Conservation (phyloP, 2,797 vertebrate species). For the Setipinna tenuifilis region DNA sequence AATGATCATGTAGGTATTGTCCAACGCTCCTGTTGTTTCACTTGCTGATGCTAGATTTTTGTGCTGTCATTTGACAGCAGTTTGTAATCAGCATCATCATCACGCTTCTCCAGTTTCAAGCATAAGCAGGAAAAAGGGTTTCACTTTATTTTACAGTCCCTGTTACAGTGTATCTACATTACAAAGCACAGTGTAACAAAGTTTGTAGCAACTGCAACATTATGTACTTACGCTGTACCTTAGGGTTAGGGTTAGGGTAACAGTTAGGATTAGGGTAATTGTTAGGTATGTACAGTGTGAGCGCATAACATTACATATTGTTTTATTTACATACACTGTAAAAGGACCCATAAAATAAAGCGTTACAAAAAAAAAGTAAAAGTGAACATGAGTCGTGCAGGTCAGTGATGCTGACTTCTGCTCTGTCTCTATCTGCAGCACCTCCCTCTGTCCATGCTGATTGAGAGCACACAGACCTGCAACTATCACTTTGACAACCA, state of each 20-base stretch:
- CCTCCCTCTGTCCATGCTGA: slow-evolving; percentile 79
- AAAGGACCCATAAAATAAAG: no score
- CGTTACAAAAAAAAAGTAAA: neutral
- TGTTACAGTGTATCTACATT: no score
- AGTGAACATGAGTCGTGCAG: neutral
- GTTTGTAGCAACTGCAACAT: no score
- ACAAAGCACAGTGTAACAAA: no score
- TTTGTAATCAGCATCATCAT: neutral
- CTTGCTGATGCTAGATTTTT: neutral
- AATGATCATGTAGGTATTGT: neutral
- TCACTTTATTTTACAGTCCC: no score
- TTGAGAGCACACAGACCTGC: slow-evolving; percentile 87
- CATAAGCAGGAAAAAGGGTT: neutral
- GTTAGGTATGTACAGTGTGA: no score
- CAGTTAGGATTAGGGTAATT: no score
- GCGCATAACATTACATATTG: no score
- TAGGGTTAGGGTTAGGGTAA: no score
- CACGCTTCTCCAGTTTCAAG: neutral
- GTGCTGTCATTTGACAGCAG: neutral
- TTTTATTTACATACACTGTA: no score
- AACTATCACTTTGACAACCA: slow-evolving; percentile 85
- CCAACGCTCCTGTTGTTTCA: neutral
- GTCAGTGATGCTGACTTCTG: slow-evolving; percentile 5
- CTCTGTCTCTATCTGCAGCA: slow-evolving; percentile 68
- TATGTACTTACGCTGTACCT: no score